Base-by-base conservation (phyloP, 1,140 invertebrate genomes). In the Leptestheria dahalacensis region DNA sequence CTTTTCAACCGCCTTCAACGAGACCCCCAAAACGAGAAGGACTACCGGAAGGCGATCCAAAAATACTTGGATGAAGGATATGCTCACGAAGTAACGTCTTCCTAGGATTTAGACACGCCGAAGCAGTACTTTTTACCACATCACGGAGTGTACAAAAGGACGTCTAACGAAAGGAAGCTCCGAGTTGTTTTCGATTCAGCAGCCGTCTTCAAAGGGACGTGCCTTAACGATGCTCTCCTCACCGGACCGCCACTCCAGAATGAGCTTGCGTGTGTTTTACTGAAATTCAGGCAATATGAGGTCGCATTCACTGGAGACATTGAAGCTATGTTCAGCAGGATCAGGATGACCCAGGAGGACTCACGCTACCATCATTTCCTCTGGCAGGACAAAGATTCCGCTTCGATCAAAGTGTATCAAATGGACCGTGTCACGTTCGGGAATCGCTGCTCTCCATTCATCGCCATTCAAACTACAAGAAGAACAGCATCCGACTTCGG, bases 281-380 rank as follows among this genome's bases (percentile, higher is more conserved):
- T 29, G 29, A 41, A 26, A 46, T 56, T 56, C 24, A 25, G 46
- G 18, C 46, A 58, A 41, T 20, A 41, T 10, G 57, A 49, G 0
- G 29, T 59, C n/a, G 57, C 47, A 46, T 59, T 59, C 24, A 9
- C n/a, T 41, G 57, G 23, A 15, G 57, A 59, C 52, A 26, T 59
- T 26, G 28, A n/a, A n/a, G n/a, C n/a, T n/a, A n/a, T n/a, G n/a
- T n/a, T n/a, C n/a, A n/a, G n/a, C n/a, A n/a, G n/a, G n/a, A n/a
- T n/a, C n/a, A n/a, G 52, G 3, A 23, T 54, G 6, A 6, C 1
- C 15, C 23, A n/a, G 10, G 46, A 2, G 10, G 54, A 56, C 20
- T 26, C 25, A 26, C 54, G 26, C 24, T 56, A 12, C 46, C 26
- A 56, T 21, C 1, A 41, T 11, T 56, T 56, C 54, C 25, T 56